Evolutionary conservation across 2,113 vertebrate species (phyloP), one percentile per base, ranked within the genome.

Genomic region (Notarius lentiginosus): DNA sequence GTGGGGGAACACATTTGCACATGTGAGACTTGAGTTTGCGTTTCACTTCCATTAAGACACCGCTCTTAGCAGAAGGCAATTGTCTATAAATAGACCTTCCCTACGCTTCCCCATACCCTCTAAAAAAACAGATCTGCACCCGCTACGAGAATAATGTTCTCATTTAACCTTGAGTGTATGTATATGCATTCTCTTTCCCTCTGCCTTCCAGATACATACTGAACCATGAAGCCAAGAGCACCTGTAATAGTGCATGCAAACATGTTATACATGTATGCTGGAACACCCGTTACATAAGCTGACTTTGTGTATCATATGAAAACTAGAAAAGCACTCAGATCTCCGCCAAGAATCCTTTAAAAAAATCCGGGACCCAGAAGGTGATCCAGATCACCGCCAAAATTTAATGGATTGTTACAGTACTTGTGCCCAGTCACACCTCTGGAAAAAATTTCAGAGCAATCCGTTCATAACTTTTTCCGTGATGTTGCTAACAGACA

Each of bases 71-170:
- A 82, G 51, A 41, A 73, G 65, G 15, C 53, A 63, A 84, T 0
- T n/a, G 41, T 86, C 82, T 87, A 89, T 85, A 87, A 89, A 89
- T 89, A 90, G 84, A 49, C 79, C 86, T 58, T 66, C 60, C 65
- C 65, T 30, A 65, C 68, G 53, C 85, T 63, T 27, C 68, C 72
- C 24, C 41, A 61, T 58, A 87, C 81, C 41, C 73, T 73, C 85
- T 34, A 63, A 82, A 68, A 77, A 63, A 17, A 86, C 68, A 82
- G 65, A 70, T 58, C 58, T 22, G 20, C 72, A 55, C 53, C 72
- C 82, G 72, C 24, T 66, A 79, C 34, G n/a, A 83, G 75, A 41
- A 65, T 68, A 58, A 72, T 55, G 68, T 86, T 73, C 76, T 24
- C 58, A 53, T 88, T 88, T 90, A 86, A 86, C 75, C 86, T 88